A percentile compares a stretch with the other conserved stretches of the same genome.
phyloP scores from a whole-genome alignment of 2,797 vertebrate species.

The Enteromius argenteus region DNA sequence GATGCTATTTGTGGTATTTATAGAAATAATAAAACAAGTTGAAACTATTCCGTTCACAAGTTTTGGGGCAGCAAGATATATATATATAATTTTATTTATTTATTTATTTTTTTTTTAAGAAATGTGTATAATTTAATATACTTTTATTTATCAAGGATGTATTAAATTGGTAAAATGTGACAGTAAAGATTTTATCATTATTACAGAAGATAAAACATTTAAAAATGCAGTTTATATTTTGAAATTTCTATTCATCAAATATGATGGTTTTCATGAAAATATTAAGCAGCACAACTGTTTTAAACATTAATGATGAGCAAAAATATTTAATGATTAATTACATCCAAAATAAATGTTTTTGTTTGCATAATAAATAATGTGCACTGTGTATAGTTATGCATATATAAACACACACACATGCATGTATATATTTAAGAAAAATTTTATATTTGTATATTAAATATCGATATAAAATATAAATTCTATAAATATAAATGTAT shows the following conservation, averaged over 20 bases:
- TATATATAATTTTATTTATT: no score
- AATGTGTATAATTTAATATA: neutral
- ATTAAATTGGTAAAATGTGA: neutral
- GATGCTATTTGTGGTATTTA: neutral
- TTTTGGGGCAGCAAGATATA: neutral
- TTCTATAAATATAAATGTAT: no score
- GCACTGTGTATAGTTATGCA: neutral
- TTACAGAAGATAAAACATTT: neutral
- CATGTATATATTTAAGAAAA: neutral
- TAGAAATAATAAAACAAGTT: neutral
- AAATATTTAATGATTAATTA: neutral
- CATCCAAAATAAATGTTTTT: neutral
- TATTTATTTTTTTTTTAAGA: neutral
- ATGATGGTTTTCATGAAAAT: no score
- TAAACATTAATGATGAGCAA: neutral
- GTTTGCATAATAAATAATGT: neutral
- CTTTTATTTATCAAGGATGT: neutral
- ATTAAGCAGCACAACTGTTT: neutral
- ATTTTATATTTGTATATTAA: neutral
- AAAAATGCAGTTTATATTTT: neutral
- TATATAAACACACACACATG: neutral
- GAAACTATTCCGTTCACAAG: neutral
- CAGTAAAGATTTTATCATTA: neutral
- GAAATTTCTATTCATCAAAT: neutral
- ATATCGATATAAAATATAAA: neutral